Evolutionary conservation across 2,113 vertebrate genomes (phyloP), one percentile per base, ranked within the genome.

Genomic region (Eurypyga helias): DNA sequence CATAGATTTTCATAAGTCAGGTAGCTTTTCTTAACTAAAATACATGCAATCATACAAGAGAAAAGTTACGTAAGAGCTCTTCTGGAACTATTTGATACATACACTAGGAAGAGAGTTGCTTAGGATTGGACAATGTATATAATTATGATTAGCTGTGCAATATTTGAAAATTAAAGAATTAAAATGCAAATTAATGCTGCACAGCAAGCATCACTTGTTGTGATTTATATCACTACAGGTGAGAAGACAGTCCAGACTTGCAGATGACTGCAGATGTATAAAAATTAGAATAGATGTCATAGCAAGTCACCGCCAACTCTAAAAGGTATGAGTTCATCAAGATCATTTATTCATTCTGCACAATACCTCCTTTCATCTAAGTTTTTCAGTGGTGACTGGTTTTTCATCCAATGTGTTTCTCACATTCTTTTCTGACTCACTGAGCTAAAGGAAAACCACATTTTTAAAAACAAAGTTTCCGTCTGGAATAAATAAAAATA

Each of bases 191-290:
- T 90, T 61, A 87, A 84, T 89, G 69, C 80, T 69, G 17, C 21
- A 54, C 36, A 91, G 61, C 78, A 87, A 91, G 69, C 90, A 94
- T 82, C 83, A 17, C 81, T 89, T 58, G 26, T 49, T 82, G 80
- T 91, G 89, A 96, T 94, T 91, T 93, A 41, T 90, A 95, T 87
- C 91, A 89, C 48, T 57, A 83, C 88, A 96, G 86, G 89, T 92
- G 83, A 95, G 80, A 91, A 95, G 54, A 94, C 33, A 87, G 93
- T 79, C 69, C 77, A 94, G 80, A 89, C 79, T 94, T 95, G 83
- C 17, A 90, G 45, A 43, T 13, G 69, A 81, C 80, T 94, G 51
- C 55, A 95, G 90, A 95, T 46, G n/a, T 46, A 79, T 54, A 97
- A 21, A 89, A 92, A 89, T 81, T 93, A 90, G 58, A 91, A 83